Base-by-base conservation (phyloP, 1,140 invertebrate species). In the Drosophila oshimai region DNA sequence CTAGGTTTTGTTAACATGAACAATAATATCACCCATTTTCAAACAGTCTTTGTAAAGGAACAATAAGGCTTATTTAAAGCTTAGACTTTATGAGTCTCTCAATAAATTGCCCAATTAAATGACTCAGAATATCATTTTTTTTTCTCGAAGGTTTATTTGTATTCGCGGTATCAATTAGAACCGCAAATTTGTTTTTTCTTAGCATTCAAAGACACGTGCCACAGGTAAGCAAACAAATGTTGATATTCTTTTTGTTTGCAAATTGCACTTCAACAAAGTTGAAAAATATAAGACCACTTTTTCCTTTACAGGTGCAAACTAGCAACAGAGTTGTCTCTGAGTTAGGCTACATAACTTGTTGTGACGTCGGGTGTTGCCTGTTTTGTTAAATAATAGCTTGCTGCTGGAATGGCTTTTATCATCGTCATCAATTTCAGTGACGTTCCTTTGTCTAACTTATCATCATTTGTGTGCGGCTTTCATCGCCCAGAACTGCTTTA, bases 211-310 rank as follows among this genome's bases (percentile, higher is more conserved):
- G 36, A 24, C 13, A 15, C 46, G 42, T 10, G 12, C 34, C 15
- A 49, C 36, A 31, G 46, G 54, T 44, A 72, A 68, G 68, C 58
- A 72, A 57, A 60, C 51, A 68, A 72, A 80, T 86, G 80, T 75
- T 41, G 31, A 33, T 13, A 6, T 20, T 55, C 17, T 34, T 20
- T 13, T 24, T 39, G 24, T 37, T 34, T 31, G 53, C 10, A 47
- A 41, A 62, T 46, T 29, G 36, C 15, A 62, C 20, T 61, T 68
- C 10, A 31, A 28, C 39, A 74, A 62, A 68, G 49, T 49, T 50
- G n/a, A 13, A 17, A 39, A 36, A 36, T 33, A 29, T 17, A 45
- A 17, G 20, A 10, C 17, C 26, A 53, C 33, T 42, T 72, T 72
- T 22, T 45, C 42, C 26, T 10, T 20, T 28, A 49, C 39, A 31